phyloP scores from a whole-genome alignment of 1,140 invertebrate genomes.

The Drosophila athabasca region DNA sequence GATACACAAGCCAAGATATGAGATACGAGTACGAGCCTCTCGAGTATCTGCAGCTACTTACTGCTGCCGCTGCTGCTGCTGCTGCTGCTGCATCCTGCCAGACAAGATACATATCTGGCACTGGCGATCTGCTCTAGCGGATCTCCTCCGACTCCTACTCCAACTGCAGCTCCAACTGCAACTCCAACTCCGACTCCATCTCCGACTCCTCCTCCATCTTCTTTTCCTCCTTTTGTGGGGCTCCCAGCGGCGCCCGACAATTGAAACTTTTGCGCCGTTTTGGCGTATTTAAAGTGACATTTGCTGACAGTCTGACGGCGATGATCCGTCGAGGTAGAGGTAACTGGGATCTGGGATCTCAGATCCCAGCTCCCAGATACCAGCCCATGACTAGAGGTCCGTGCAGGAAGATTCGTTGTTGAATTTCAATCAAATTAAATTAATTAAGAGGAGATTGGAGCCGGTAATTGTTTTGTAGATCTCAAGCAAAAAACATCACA shows the following conservation, averaged over 20 bases:
- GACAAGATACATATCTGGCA: constrained; percentile 49
- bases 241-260: constrained; percentile 68
- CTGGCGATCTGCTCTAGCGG: constrained; percentile 37
- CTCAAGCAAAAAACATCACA: not conserved
- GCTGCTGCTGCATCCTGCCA: constrained; percentile 49
- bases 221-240: constrained; percentile 21
- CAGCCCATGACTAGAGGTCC: constrained; percentile 18
- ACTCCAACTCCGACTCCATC: not conserved
- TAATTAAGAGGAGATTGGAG: constrained; percentile 67
- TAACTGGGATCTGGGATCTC: no score
- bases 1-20: constrained; percentile 77
- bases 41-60: constrained; percentile 45
- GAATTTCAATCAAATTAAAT: constrained; percentile 56
- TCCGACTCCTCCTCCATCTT: not conserved
- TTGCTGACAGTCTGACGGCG: constrained; percentile 66
- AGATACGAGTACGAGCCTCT: constrained; percentile 53
- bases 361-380: constrained; percentile 20
- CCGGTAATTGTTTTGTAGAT: constrained; percentile 70
- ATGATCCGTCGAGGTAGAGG: constrained; percentile 29
- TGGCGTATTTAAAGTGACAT: constrained; percentile 81
- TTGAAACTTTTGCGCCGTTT: constrained; percentile 80
- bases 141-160: not conserved
- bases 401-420: constrained; percentile 31
- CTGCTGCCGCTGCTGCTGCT: constrained; percentile 30
- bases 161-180: not conserved